Conservation (phyloP, 2,888 invertebrate genomes). For the Xanthia togata region DNA sequence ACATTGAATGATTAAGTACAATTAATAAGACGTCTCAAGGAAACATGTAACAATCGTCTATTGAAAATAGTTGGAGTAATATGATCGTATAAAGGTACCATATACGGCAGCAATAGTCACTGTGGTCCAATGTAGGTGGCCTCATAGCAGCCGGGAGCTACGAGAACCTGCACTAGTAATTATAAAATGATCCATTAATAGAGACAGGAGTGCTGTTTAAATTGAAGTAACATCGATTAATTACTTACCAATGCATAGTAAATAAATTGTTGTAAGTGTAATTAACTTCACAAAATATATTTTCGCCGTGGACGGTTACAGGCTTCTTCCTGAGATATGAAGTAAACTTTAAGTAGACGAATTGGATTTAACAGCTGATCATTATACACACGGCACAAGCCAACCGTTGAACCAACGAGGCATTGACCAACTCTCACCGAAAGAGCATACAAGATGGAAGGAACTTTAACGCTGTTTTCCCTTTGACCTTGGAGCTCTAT, state of each 20-base stretch:
- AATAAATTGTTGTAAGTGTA: conserved; percentile 10
- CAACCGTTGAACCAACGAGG: not conserved
- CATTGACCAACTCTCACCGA: not conserved
- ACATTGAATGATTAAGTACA: not conserved
- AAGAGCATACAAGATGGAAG: not conserved
- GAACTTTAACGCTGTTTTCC: not conserved
- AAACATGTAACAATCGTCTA: not conserved
- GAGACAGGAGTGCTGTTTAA: conserved; percentile 44
- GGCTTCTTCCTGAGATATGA: not conserved
- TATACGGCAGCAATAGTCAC: not conserved
- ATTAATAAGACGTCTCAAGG: not conserved
- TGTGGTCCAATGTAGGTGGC: conserved; percentile 34
- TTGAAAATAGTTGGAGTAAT: not conserved
- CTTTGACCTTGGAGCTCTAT: not conserved
- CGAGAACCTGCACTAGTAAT: conserved; percentile 51
- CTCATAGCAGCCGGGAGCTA: conserved; percentile 44
- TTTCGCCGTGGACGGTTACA: not conserved
- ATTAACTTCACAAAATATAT: not conserved
- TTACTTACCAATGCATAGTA: conserved; percentile 12
- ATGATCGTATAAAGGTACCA: not conserved
- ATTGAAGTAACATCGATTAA: conserved; percentile 35
- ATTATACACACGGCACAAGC: not conserved
- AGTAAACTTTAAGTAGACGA: not conserved
- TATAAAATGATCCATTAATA: conserved; percentile 41
- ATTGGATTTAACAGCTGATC: not conserved